Evolutionary conservation across 2,797 vertebrate genomes (phyloP).

Genomic region (Channa striata): DNA sequence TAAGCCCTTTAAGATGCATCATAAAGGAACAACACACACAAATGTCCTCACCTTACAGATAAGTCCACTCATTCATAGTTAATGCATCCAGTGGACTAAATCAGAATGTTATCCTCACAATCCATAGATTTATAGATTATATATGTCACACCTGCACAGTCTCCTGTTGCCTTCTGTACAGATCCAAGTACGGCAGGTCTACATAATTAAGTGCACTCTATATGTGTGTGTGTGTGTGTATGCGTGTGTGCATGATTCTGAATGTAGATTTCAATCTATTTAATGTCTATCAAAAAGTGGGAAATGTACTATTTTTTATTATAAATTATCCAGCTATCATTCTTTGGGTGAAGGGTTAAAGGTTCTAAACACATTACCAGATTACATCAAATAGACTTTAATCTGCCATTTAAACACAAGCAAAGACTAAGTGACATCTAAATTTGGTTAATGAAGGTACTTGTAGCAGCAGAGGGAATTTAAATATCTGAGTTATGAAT

Average conservation of each 20-base stretch:
- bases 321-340: background rate
- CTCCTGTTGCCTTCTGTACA: no score
- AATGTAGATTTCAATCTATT: background rate
- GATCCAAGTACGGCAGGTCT: no score
- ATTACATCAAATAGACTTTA: background rate
- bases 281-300: background rate
- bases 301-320: background rate
- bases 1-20: no score
- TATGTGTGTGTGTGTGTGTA: background rate
- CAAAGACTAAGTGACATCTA: background rate
- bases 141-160: no score
- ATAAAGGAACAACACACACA: background rate
- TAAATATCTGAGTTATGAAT: slow-evolving; percentile 15
- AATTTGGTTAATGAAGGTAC: slow-evolving; percentile 20
- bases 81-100: no score
- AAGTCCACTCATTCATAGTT: no score
- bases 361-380: background rate
- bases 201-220: no score
- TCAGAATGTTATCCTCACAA: no score
- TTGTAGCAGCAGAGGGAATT: slow-evolving; percentile 16
- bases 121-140: no score
- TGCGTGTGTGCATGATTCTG: background rate
- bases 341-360: background rate
- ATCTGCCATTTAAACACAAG: slow-evolving; percentile 6
- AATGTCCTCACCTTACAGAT: background rate